Evolutionary conservation across 2,888 invertebrate genomes (phyloP).

Genomic region (Cetonia aurata): DNA sequence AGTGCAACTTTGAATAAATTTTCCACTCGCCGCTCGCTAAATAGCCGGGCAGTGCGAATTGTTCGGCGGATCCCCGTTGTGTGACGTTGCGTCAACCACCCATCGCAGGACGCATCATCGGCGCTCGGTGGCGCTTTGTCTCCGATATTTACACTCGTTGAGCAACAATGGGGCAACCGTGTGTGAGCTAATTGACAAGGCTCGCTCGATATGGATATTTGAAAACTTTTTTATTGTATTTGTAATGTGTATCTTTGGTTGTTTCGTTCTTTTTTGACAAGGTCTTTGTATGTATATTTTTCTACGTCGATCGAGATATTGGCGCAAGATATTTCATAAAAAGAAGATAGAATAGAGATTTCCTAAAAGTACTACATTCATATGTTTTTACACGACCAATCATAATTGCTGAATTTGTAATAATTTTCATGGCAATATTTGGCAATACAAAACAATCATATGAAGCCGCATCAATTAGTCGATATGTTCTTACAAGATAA

Average conservation of each 20-base stretch:
- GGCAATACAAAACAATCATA: too few relatives aligned
- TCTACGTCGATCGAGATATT: too few relatives aligned
- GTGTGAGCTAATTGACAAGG: slow-evolving; percentile 55
- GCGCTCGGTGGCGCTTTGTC: slow-evolving; percentile 46
- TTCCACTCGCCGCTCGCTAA: slow-evolving; percentile 65
- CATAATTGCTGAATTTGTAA: too few relatives aligned
- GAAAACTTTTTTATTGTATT: slow-evolving; percentile 54
- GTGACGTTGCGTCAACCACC: slow-evolving; percentile 50
- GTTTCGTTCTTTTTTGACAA: slow-evolving; percentile 1
- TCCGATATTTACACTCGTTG: slow-evolving; percentile 60
- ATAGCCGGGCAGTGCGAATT: slow-evolving; percentile 62
- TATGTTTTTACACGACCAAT: too few relatives aligned
- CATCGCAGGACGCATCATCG: not conserved
- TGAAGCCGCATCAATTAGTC: too few relatives aligned
- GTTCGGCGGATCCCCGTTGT: slow-evolving; percentile 56
- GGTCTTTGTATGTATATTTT: not conserved
- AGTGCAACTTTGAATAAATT: slow-evolving; percentile 62
- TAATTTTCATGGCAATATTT: too few relatives aligned
- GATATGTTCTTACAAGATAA: too few relatives aligned
- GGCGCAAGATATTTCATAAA: too few relatives aligned
- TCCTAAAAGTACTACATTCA: too few relatives aligned
- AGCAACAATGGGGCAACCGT: slow-evolving; percentile 56
- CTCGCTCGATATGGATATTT: slow-evolving; percentile 57
- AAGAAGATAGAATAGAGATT: too few relatives aligned
- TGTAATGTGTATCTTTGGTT: not conserved